Percentiles rank a stretch among this genome's conserved stretches.
phyloP scores from a whole-genome alignment of 2,888 invertebrate species.

The Hipparchia sbordonii region DNA sequence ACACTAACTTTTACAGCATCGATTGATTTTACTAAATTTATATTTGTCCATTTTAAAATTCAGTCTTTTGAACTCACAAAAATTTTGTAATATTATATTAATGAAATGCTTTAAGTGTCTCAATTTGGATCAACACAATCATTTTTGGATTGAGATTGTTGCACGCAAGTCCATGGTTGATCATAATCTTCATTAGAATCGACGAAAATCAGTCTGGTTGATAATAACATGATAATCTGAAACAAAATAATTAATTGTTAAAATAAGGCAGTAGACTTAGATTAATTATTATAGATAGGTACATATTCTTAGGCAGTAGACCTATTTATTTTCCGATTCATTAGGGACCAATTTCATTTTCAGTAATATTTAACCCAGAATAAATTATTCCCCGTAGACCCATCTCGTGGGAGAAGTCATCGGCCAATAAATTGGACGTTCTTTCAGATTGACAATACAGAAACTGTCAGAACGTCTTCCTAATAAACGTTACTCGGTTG shows the following conservation, averaged over 20 bases:
- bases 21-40: slow-evolving; percentile 24
- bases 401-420: too few relatives aligned
- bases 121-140: slow-evolving; percentile 30
- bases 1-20: slow-evolving; percentile 26
- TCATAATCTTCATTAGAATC: slow-evolving; percentile 29
- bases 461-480: too few relatives aligned
- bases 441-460: too few relatives aligned
- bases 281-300: too few relatives aligned
- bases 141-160: slow-evolving; percentile 29
- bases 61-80: slow-evolving; percentile 15
- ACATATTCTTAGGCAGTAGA: too few relatives aligned
- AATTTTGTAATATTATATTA: slow-evolving; percentile 3
- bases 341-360: too few relatives aligned
- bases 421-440: too few relatives aligned
- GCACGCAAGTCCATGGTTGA: slow-evolving; percentile 38
- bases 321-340: too few relatives aligned
- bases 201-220: slow-evolving; percentile 22
- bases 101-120: slow-evolving; percentile 21
- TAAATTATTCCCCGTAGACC: too few relatives aligned
- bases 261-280: background rate
- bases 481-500: too few relatives aligned
- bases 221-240: slow-evolving; percentile 33
- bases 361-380: too few relatives aligned
- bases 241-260: slow-evolving; percentile 37
- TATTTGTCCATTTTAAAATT: slow-evolving; percentile 36